A percentile compares a stretch with the other conserved stretches of the same genome.
Evolutionary conservation across 2,797 vertebrate genomes (phyloP).

Genomic region (Xerus rutilus): DNA sequence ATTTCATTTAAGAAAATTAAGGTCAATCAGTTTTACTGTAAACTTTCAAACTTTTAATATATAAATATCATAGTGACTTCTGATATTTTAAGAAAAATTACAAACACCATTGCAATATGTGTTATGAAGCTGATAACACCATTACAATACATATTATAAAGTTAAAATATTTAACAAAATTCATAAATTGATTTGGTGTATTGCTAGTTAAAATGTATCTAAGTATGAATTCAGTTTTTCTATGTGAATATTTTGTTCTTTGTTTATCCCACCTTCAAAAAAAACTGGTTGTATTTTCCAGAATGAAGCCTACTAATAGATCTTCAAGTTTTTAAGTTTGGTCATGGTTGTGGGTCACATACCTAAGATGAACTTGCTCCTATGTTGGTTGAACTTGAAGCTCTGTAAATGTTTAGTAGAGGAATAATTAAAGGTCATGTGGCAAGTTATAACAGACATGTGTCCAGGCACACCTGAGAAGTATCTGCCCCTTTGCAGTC

Average conservation of each 20-base stretch:
- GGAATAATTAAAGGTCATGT: not conserved
- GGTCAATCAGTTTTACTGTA: not conserved
- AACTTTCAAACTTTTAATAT: not conserved
- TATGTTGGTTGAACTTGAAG: not conserved
- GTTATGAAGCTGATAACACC: not conserved
- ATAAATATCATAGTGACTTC: not conserved
- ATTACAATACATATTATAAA: not conserved
- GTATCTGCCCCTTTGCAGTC: not conserved
- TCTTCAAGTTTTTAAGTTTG: not conserved
- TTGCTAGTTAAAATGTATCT: not conserved
- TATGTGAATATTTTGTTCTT: not conserved
- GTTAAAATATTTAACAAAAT: not conserved
- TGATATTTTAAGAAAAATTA: not conserved
- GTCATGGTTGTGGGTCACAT: not conserved
- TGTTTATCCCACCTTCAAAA: not conserved
- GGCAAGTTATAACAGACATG: not conserved
- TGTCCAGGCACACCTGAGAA: not conserved
- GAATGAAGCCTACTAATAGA: not conserved
- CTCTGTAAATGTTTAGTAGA: not conserved
- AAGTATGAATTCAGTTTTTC: not conserved
- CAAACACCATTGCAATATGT: not conserved
- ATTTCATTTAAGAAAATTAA: conserved; percentile 19
- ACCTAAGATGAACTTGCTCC: not conserved
- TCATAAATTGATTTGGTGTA: not conserved
- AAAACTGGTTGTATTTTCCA: not conserved